These are phyloP conservation scores for Leptodactylus fuscus DNA, from an alignment of 2,113 vertebrate species.

Conservation along the genomic window DNA sequence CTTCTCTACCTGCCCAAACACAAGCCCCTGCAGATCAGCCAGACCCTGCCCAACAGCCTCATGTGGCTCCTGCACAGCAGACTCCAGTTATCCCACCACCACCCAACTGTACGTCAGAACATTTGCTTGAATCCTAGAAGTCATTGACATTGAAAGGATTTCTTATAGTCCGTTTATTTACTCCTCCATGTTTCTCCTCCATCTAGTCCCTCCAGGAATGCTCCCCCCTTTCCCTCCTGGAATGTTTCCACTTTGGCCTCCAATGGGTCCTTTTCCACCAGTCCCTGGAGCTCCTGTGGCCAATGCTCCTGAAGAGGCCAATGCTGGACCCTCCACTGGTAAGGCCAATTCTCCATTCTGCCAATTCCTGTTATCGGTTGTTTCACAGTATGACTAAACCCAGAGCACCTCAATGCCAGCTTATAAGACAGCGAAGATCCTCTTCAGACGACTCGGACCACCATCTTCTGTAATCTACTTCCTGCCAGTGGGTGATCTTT, in stretches of 20 bases:
- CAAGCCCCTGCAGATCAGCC: conserved; percentile 74
- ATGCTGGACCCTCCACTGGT: conserved; percentile 62
- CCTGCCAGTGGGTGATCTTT: background rate
- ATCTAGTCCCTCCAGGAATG: conserved; percentile 84
- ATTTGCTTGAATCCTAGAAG: background rate
- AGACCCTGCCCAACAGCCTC: conserved; percentile 66
- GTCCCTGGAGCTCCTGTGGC: conserved; percentile 75
- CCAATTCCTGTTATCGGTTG: background rate
- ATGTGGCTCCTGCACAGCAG: conserved; percentile 72
- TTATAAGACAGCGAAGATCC: no score
- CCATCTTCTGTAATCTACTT: background rate
- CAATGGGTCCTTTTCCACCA: conserved; percentile 85
- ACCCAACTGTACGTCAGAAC: conserved; percentile 78
- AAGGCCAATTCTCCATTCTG: no score
- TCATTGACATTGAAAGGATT: background rate
- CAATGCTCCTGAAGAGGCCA: conserved; percentile 36
- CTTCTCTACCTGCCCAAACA: conserved; percentile 81
- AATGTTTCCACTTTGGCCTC: conserved; percentile 91
- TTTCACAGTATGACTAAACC: no score
- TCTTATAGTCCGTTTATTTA: background rate
- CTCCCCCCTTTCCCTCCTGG: conserved; percentile 91
- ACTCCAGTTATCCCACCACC: conserved; percentile 75
- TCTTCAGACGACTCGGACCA: no score
- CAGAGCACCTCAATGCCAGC: no score
- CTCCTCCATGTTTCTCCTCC: background rate